phyloP scores from a whole-genome alignment of 2,797 vertebrate genomes.

The Eutrigla gurnardus region DNA sequence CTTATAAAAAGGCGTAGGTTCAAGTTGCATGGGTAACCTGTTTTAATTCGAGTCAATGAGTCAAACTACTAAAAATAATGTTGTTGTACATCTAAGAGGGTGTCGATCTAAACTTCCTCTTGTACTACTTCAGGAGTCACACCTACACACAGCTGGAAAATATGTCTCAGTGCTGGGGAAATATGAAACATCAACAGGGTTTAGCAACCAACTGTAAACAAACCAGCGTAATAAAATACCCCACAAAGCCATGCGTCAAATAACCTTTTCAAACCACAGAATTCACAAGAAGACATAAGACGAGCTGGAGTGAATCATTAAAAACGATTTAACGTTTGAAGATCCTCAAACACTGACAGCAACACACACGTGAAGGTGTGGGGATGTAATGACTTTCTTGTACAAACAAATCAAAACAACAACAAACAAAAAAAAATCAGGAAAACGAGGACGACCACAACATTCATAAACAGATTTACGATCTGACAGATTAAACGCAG shows the following conservation, averaged over 20 bases:
- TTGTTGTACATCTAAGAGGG: neutral
- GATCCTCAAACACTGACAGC: neutral
- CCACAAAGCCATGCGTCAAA: neutral
- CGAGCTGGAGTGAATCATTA: neutral
- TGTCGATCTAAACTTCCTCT: slow-evolving; percentile 10
- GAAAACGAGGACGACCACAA: slow-evolving; percentile 4
- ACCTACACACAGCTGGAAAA: slow-evolving; percentile 34
- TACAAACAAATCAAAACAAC: slow-evolving; percentile 2
- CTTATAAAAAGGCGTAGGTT: neutral
- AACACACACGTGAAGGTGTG: neutral
- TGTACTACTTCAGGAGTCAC: slow-evolving; percentile 14
- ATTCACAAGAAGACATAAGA: neutral
- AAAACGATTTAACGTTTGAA: slow-evolving; percentile 4
- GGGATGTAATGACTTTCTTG: neutral
- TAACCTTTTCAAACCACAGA: neutral
- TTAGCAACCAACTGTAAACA: slow-evolving; percentile 36
- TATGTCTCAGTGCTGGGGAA: slow-evolving; percentile 30
- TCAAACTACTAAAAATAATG: neutral
- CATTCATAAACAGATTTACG: slow-evolving; percentile 15
- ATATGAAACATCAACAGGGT: slow-evolving; percentile 30
- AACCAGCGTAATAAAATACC: slow-evolving; percentile 28
- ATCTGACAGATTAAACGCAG: neutral
- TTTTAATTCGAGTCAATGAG: neutral
- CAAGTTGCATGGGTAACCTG: neutral
- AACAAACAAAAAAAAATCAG: slow-evolving; percentile 1